A percentile compares a stretch with the other conserved stretches of the same genome.
Conservation (phyloP, 2,888 invertebrate genomes). For the Meta bourneti region DNA sequence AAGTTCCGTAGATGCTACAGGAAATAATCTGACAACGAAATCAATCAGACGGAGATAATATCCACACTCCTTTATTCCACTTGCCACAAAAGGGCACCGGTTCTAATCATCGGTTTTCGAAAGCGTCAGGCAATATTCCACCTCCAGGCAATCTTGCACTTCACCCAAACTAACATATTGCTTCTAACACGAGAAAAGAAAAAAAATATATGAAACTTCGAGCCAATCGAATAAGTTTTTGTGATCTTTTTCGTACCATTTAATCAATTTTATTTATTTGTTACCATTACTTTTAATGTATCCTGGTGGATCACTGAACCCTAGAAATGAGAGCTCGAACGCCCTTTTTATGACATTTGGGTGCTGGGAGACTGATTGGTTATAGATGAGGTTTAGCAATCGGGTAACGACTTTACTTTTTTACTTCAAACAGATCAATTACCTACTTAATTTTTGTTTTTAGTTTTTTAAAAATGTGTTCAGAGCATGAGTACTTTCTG, state of each 20-base stretch:
- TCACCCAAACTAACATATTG: conserved; percentile 18
- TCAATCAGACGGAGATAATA: conserved; percentile 30
- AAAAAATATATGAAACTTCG: background rate
- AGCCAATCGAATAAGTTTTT: background rate
- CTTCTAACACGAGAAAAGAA: background rate
- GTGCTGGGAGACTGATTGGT: too few relatives aligned
- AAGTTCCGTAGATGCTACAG: background rate
- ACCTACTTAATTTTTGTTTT: too few relatives aligned
- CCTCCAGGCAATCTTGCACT: conserved; percentile 2
- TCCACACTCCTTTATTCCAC: background rate
- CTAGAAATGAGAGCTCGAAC: background rate
- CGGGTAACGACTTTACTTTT: too few relatives aligned
- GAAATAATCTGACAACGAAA: conserved; percentile 24
- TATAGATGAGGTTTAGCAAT: too few relatives aligned
- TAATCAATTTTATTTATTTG: background rate
- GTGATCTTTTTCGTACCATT: background rate
- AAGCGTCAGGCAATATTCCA: background rate
- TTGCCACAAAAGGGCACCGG: conserved; percentile 12
- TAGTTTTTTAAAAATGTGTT: too few relatives aligned
- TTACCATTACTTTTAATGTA: conserved; percentile 9
- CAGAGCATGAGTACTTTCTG: too few relatives aligned
- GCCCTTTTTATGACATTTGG: too few relatives aligned
- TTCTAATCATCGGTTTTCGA: conserved; percentile 30
- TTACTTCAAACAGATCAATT: too few relatives aligned
- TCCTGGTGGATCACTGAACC: conserved; percentile 22